Percentiles rank a stretch among this genome's conserved stretches.
Evolutionary conservation across 2,888 invertebrate genomes (phyloP).

Genomic region (Plusia festucae): DNA sequence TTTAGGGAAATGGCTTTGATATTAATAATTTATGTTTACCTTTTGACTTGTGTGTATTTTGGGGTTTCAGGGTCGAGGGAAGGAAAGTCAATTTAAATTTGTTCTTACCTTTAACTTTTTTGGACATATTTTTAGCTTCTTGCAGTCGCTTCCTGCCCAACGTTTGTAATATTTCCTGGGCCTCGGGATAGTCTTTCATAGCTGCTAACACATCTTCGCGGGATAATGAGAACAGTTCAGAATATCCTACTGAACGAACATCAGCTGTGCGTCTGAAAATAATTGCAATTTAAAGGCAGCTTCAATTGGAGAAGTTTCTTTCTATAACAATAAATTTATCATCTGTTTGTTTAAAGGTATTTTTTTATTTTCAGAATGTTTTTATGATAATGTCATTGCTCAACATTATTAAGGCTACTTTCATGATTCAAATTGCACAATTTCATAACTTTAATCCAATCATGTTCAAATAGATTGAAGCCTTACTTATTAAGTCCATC

Average conservation of each 20-base stretch:
- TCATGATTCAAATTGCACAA: too few relatives aligned
- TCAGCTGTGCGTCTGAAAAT: slow-evolving; percentile 96
- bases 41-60: slow-evolving; percentile 15
- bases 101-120: slow-evolving; percentile 58
- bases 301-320: not conserved
- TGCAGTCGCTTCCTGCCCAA: slow-evolving; percentile 95
- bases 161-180: slow-evolving; percentile 97
- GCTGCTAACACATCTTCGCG: slow-evolving; percentile 98
- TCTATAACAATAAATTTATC: too few relatives aligned
- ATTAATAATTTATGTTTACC: slow-evolving; percentile 24
- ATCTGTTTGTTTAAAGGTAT: too few relatives aligned
- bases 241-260: slow-evolving; percentile 98
- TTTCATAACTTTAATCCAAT: not conserved
- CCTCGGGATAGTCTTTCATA: slow-evolving; percentile 99
- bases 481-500: slow-evolving; percentile 98
- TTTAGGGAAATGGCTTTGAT: slow-evolving; percentile 14
- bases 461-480: slow-evolving; percentile 10
- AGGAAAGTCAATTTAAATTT: slow-evolving; percentile 9
- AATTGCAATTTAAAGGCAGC: not conserved
- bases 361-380: too few relatives aligned
- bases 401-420: too few relatives aligned
- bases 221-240: slow-evolving; percentile 97
- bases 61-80: not conserved
- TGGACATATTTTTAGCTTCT: slow-evolving; percentile 92
- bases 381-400: too few relatives aligned